Evolutionary conservation across 2,888 invertebrate species (phyloP).

Genomic region (Cloeon dipterum): DNA sequence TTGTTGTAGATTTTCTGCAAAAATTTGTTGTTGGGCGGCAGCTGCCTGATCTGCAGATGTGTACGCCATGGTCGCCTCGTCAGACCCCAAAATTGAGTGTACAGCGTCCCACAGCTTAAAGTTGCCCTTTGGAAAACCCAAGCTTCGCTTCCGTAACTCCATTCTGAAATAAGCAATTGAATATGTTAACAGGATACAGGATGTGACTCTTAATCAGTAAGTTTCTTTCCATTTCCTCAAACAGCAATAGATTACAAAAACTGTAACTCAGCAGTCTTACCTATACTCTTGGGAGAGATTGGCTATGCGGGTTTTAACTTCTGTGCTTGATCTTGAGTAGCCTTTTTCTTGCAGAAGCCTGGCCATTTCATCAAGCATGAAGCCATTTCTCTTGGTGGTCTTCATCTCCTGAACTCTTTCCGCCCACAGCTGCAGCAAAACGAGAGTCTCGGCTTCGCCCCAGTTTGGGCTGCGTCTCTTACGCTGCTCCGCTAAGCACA

Average conservation of each 20-base stretch:
- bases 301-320: not conserved
- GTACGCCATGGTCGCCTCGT: not conserved
- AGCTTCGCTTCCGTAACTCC: not conserved
- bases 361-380: slow-evolving; percentile 1
- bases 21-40: too few species aligned
- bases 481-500: not conserved
- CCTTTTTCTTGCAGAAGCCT: not conserved
- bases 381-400: slow-evolving; percentile 1
- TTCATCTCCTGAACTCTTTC: slow-evolving; percentile 1
- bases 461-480: not conserved
- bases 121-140: not conserved
- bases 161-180: not conserved
- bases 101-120: not conserved
- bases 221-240: too few species aligned
- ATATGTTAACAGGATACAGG: too few species aligned
- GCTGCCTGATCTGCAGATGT: not conserved
- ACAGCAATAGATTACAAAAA: too few species aligned
- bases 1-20: too few species aligned
- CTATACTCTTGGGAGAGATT: not conserved
- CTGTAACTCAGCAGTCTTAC: too few species aligned
- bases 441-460: not conserved
- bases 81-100: not conserved
- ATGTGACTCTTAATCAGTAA: too few species aligned
- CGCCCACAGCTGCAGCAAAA: not conserved
- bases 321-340: not conserved